Conservation (phyloP, 2,888 invertebrate genomes). For the Ennomos fuscantarius region DNA sequence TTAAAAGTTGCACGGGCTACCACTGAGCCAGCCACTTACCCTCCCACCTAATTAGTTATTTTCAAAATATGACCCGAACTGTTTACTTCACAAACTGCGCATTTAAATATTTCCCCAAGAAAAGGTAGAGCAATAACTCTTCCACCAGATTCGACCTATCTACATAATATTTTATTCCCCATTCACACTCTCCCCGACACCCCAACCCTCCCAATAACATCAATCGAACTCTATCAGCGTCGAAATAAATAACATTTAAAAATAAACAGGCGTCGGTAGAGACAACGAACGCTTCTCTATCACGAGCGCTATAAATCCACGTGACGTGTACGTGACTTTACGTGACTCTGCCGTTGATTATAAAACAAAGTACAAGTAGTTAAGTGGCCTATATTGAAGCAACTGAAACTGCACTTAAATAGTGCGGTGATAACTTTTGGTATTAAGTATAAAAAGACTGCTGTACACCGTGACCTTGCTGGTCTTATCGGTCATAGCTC, state of each 20-base stretch:
- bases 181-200: slow-evolving; percentile 3
- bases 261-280: slow-evolving; percentile 50
- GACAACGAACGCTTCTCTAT: slow-evolving; percentile 48
- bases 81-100: no score
- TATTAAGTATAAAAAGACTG: not conserved
- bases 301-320: slow-evolving; percentile 54
- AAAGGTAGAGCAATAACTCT: no score
- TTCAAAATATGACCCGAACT: no score
- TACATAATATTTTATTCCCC: not conserved
- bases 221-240: slow-evolving; percentile 41
- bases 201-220: slow-evolving; percentile 35
- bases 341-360: not conserved
- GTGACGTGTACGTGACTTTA: slow-evolving; percentile 27
- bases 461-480: not conserved
- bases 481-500: no score
- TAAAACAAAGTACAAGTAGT: not conserved
- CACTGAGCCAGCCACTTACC: no score
- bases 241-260: slow-evolving; percentile 50
- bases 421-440: not conserved
- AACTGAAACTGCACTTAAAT: not conserved
- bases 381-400: no score
- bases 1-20: no score
- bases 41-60: no score
- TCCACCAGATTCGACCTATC: no score
- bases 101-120: no score